These are phyloP conservation scores for Carcinoscorpius rotundicauda DNA, from an alignment of 1,140 invertebrate genomes.

Conservation along the genomic window DNA sequence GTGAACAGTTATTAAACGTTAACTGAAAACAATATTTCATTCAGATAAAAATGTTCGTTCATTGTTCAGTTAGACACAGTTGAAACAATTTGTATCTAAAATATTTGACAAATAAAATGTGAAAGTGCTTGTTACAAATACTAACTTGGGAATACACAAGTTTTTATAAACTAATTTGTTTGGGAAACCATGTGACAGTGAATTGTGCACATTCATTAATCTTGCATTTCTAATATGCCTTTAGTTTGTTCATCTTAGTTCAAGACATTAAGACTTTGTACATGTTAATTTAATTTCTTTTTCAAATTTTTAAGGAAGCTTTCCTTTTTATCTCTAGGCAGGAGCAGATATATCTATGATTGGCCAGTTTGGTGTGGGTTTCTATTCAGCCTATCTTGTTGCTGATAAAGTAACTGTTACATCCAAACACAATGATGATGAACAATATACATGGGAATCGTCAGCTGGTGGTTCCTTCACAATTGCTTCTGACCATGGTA, in stretches of 20 bases:
- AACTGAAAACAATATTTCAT: too few relatives aligned
- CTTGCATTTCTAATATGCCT: too few relatives aligned
- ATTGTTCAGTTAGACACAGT: too few relatives aligned
- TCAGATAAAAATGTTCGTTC: too few relatives aligned
- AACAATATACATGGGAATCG: slow-evolving; percentile 85
- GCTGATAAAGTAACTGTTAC: slow-evolving; percentile 86
- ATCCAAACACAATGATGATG: slow-evolving; percentile 92
- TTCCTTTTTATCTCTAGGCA: slow-evolving; percentile 38
- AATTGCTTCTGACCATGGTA: slow-evolving; percentile 49
- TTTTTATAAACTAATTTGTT: too few relatives aligned
- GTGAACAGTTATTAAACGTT: too few relatives aligned
- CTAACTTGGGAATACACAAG: too few relatives aligned
- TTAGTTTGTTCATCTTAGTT: neutral
- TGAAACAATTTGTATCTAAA: too few relatives aligned
- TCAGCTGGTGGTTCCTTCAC: slow-evolving; percentile 88
- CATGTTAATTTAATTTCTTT: neutral
- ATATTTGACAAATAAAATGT: too few relatives aligned
- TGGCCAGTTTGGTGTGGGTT: slow-evolving; percentile 94
- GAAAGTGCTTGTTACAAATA: too few relatives aligned
- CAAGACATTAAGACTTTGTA: neutral
- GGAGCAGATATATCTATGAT: slow-evolving; percentile 95
- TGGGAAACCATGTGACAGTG: too few relatives aligned
- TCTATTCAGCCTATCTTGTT: slow-evolving; percentile 94
- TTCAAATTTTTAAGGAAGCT: neutral
- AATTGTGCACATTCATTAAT: too few relatives aligned